Base-by-base conservation (phyloP, 2,888 invertebrate species). In the Tachina fera region DNA sequence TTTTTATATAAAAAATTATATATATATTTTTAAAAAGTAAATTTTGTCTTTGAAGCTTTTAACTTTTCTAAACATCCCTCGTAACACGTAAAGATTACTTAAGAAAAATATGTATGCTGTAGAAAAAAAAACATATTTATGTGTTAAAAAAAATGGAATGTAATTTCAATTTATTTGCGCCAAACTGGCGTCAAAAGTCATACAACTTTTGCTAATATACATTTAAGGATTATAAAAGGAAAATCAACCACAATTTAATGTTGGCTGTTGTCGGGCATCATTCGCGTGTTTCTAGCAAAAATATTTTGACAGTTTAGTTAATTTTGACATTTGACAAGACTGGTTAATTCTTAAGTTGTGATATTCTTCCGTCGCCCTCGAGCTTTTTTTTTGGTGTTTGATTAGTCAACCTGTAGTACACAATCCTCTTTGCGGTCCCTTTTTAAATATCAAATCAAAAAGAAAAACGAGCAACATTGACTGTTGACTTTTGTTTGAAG, bases 151-250 rank as follows among this genome's bases (percentile, higher is more conserved):
- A 70, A 53, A 78, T n/a, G 43, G 70, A 68, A 85, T 68, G 13
- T 67, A 82, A 79, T 83, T 86, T 83, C 79, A 86, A 86, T 86
- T 86, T 80, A 61, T 80, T 79, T 49, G 58, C 78, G 78, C 39
- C 85, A 75, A 83, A 76, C 67, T 83, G 86, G 79, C 86, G 79
- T 68, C 86, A 80, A 83, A 86, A 77, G 71, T 86, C 76, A 77
- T 83, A 83, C 83, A 83, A 63, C 63, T 70, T 47, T 31, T 58
- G 22, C 43, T 9, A n/a, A 49, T 19, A 49, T 9, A 53, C 53
- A 70, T 74, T 74, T 68, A n/a, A 75, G 47, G 61, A 75, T 74
- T 61, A 45, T 67, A 60, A 78, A 68, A 79, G 58, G n/a, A 56
- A 60, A 72, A 3, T 1, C 61, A 67, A 74, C 13, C 41, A 49